Percentiles rank a stretch among this genome's conserved stretches.
These are phyloP conservation scores for Nephila pilipes DNA, from an alignment of 1,140 invertebrate species.

Conservation along the genomic window DNA sequence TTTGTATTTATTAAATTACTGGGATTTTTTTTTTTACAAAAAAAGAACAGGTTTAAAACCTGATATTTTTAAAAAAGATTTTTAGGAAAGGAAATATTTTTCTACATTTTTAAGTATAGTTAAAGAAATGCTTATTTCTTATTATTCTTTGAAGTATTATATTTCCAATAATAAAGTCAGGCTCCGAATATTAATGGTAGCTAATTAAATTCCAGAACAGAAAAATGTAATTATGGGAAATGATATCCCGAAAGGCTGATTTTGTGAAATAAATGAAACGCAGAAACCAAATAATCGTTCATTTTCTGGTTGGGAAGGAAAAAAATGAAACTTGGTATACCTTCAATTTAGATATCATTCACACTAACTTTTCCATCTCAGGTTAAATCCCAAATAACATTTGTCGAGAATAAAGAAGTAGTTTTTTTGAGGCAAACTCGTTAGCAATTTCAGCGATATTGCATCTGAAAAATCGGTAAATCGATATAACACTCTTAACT, in stretches of 20 bases:
- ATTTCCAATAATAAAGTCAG: too few relatives aligned
- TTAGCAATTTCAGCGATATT: background rate
- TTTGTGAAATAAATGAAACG: background rate
- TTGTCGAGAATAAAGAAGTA: background rate
- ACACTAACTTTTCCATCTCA: background rate
- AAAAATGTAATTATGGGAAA: too few relatives aligned
- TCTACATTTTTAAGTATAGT: too few relatives aligned
- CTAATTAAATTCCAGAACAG: too few relatives aligned
- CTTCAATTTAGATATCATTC: background rate
- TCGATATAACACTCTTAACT: slow-evolving; percentile 23
- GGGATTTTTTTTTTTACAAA: too few relatives aligned
- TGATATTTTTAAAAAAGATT: too few relatives aligned
- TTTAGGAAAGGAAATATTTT: too few relatives aligned
- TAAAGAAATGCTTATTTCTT: too few relatives aligned
- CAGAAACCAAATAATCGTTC: background rate
- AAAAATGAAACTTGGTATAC: background rate
- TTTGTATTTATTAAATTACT: too few relatives aligned
- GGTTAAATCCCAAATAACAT: background rate
- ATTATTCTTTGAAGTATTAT: too few relatives aligned
- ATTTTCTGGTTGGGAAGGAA: background rate
- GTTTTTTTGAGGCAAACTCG: background rate
- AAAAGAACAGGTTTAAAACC: too few relatives aligned
- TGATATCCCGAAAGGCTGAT: background rate
- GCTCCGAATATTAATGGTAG: too few relatives aligned
- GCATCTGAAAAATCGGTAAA: background rate